Evolutionary conservation across 2,113 vertebrate species (phyloP), one percentile per base, ranked within the genome.

Genomic region (Antennarius striatus): DNA sequence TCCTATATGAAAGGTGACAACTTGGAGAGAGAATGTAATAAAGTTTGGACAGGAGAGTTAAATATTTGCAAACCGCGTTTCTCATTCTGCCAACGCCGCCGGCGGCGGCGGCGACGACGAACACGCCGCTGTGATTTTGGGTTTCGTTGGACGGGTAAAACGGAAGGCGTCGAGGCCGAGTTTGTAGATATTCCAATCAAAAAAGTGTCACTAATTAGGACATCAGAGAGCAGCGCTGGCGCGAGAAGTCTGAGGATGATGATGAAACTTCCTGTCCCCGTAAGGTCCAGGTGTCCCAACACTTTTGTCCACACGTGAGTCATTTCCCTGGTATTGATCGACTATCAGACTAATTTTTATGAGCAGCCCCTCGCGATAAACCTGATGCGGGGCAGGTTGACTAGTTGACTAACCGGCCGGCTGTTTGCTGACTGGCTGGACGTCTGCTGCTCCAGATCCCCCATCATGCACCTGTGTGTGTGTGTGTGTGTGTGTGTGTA

Each of bases 401-500:
- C 80, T 77, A 75, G 82, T 83, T 78, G 69, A 77, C 75, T 47
- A 15, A 15, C 45, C 12, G 45, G 14, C 77, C 77, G 69, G 53
- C 75, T 82, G 72, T 78, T 71, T 71, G 56, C 61, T 65, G 67
- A 66, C 50, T 75, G 56, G 40, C 82, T 65, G 68, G 63, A 47
- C 73, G 59, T 32, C 82, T 83, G 49, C 76, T 43, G 46, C 46
- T 66, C 56, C 73, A 16, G n/a, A 67, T 32, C 71, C 76, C 80
- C 75, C 82, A 68, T 83, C 65, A 75, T 89, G 86, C 91, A 93
- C 92, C 91, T 93, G 92, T 89, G 89, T 22, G 22, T 22, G 22
- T 86, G 87, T 89, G 92, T 89, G 89, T 22, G 22, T 93, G 92
- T 89, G 89, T 22, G 22, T 22, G 22, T 86, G 87, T 89, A 91